These are phyloP conservation scores for Sinotaia quadrata DNA, from an alignment of 2,888 invertebrate genomes.

Conservation along the genomic window DNA sequence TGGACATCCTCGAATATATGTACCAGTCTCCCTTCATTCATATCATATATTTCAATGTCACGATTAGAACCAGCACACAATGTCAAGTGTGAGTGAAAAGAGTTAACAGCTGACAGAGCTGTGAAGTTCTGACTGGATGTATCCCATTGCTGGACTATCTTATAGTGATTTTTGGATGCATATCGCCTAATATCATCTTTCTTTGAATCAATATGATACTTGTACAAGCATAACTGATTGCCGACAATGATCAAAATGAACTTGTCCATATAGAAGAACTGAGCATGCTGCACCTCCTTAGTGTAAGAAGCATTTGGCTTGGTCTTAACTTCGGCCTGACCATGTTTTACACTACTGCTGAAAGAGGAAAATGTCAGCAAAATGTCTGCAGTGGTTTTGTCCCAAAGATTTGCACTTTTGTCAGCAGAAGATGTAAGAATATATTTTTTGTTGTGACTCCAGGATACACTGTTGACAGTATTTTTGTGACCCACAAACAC, in stretches of 20 bases:
- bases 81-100: slow-evolving; percentile 69
- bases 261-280: slow-evolving; percentile 71
- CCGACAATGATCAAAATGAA: slow-evolving; percentile 66
- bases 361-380: slow-evolving; percentile 56
- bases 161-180: slow-evolving; percentile 63
- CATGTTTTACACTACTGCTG: slow-evolving; percentile 46
- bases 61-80: slow-evolving; percentile 69
- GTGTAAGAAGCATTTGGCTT: slow-evolving; percentile 39
- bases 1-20: slow-evolving; percentile 64
- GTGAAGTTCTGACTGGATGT: slow-evolving; percentile 61
- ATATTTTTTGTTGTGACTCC: slow-evolving; percentile 62
- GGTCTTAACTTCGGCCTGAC: background rate
- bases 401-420: slow-evolving; percentile 64
- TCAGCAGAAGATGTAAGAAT: slow-evolving; percentile 68
- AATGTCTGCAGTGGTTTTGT: slow-evolving; percentile 57
- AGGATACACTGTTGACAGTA: slow-evolving; percentile 56
- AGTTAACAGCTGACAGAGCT: slow-evolving; percentile 66
- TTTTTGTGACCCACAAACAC: slow-evolving; percentile 64
- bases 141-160: slow-evolving; percentile 58
- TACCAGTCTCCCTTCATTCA: slow-evolving; percentile 65
- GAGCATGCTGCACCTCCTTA: slow-evolving; percentile 63
- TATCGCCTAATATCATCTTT: slow-evolving; percentile 70
- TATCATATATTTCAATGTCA: slow-evolving; percentile 66
- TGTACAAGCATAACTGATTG: slow-evolving; percentile 64
- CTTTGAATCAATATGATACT: slow-evolving; percentile 64